Evolutionary conservation across 2,113 vertebrate species (phyloP), one percentile per base, ranked within the genome.

Genomic region (Esox niger): DNA sequence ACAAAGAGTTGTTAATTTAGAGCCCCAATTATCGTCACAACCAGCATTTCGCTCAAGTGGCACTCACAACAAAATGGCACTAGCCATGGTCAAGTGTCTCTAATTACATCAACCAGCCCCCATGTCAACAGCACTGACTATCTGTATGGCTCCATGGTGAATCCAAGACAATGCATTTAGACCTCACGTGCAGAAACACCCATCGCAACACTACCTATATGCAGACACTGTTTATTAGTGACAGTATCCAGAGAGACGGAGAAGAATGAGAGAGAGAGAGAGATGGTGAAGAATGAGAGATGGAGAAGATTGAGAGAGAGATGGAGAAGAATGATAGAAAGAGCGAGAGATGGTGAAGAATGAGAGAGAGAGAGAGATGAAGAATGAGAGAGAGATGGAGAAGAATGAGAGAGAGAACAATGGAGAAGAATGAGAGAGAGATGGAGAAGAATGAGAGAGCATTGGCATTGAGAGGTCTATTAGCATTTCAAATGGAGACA

Each of bases 401-500:
- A 54, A 5, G 9, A 7, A 25, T 6, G 23, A 2, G 10, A 11
- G 23, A 2, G 9, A 23, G 23, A 2, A 54, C 3, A 25, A 8
- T 3, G 2, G 23, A n/a, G 23, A 2, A 23, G 49, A 54, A 6
- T 8, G 52, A 23, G 20, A 57, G 4, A 57, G 23, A 26, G 26
- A 15, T 25, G 13, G 26, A 57, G 55, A 62, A 23, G 10, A 21
- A 52, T 2, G 32, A 69, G 64, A n/a, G 71, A 26, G 64, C 69
- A 62, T 64, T 61, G 60, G 46, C 57, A 66, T 33, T 0, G 58
- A 78, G 68, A 68, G 75, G 56, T 80, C 65, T 54, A 83, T 86
- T 86, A 82, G 77, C 82, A 83, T 85, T 89, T 86, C 71, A 88
- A 83, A 84, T 79, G 43, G 47, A 33, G 25, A 69, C 47, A 71